Conservation (phyloP, 2,888 invertebrate genomes). For the Synanthedon myopaeformis region DNA sequence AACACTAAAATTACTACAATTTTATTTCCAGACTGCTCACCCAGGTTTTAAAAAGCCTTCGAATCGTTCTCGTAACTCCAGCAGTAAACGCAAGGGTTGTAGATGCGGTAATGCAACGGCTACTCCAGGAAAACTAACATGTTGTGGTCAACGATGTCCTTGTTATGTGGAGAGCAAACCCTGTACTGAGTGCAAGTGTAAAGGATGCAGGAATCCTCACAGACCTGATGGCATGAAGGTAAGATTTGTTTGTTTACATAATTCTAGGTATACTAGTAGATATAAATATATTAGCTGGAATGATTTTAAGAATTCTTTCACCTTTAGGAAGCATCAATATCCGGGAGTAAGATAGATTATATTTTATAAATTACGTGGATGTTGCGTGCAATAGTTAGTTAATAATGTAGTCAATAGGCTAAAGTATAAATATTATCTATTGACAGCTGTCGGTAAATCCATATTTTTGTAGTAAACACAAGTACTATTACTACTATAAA, state of each 20-base stretch:
- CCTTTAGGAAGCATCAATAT: too few species aligned
- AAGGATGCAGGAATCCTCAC: slow-evolving; percentile 93
- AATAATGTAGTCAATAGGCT: too few species aligned
- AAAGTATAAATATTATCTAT: too few species aligned
- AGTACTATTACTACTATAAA: too few species aligned
- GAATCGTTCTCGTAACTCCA: slow-evolving; percentile 51
- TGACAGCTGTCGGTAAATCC: too few species aligned
- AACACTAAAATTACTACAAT: too few species aligned
- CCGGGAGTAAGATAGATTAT: too few species aligned
- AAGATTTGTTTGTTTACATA: slow-evolving; percentile 4
- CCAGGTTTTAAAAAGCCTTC: slow-evolving; percentile 62
- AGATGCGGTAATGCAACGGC: slow-evolving; percentile 92
- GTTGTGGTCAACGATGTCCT: slow-evolving; percentile 93
- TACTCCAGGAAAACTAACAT: slow-evolving; percentile 89
- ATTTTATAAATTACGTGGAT: too few species aligned
- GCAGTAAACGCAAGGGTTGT: slow-evolving; percentile 79
- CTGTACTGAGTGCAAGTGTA: slow-evolving; percentile 90
- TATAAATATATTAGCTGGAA: slow-evolving; percentile 12
- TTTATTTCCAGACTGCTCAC: slow-evolving; percentile 42
- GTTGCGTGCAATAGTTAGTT: too few species aligned
- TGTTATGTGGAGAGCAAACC: slow-evolving; percentile 93
- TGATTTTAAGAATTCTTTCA: too few species aligned
- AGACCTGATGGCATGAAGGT: slow-evolving; percentile 85
- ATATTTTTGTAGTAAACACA: too few species aligned
- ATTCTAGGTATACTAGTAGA: neutral